Conservation (phyloP, 2,113 vertebrate species). For the Monarcha castaneiventris region DNA sequence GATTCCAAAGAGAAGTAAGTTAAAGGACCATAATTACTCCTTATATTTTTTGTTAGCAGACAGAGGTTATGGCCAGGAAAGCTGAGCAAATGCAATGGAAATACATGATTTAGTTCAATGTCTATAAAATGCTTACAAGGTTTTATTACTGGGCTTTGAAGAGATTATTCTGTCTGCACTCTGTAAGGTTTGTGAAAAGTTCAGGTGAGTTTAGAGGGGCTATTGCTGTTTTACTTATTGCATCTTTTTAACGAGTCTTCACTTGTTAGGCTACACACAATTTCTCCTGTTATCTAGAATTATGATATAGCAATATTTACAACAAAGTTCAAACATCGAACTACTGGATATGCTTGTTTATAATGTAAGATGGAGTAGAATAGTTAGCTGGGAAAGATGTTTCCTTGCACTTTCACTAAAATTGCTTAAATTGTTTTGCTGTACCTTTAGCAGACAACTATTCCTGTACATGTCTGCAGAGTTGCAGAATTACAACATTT, state of each 20-base stretch:
- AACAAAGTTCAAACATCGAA: not conserved
- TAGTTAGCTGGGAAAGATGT: not conserved
- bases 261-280: not conserved
- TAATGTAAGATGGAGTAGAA: not conserved
- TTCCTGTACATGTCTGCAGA: not conserved
- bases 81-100: not conserved
- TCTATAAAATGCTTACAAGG: rapidly evolving
- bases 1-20: slow-evolving; percentile 94
- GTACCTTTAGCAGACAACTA: not conserved
- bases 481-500: not conserved
- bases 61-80: not conserved
- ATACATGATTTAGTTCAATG: not conserved
- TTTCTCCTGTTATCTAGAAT: not conserved
- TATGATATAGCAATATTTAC: not conserved
- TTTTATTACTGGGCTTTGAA: not conserved
- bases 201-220: not conserved
- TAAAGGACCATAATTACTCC: not conserved
- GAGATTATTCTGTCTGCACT: not conserved
- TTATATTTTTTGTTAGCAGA: not conserved
- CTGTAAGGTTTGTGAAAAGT: not conserved
- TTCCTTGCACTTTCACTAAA: not conserved
- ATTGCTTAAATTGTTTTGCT: not conserved
- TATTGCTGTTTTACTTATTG: not conserved
- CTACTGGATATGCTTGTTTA: not conserved
- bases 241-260: not conserved